phyloP scores from a whole-genome alignment of 2,113 vertebrate species.

The Hippopotamus amphibius region DNA sequence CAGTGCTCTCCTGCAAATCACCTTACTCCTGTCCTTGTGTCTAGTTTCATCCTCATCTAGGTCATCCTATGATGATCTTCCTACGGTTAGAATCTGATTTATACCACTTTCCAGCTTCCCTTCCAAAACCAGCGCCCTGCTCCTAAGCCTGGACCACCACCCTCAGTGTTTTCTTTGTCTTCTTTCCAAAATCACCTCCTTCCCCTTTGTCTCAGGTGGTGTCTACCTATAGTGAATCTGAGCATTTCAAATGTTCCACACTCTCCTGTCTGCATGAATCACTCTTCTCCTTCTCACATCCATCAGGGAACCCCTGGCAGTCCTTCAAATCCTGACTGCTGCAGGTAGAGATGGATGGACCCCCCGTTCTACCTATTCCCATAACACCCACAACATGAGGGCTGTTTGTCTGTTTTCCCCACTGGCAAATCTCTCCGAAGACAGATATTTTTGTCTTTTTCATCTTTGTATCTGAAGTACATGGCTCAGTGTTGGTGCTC shows the following conservation, averaged over 20 bases:
- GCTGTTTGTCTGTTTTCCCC: neutral
- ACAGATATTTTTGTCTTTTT: neutral
- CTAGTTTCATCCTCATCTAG: neutral
- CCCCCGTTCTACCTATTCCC: neutral
- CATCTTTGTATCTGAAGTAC: neutral
- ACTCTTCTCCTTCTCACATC: neutral
- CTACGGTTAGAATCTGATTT: neutral
- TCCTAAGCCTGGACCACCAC: neutral
- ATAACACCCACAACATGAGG: neutral
- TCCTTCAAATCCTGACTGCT: neutral
- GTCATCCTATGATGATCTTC: neutral
- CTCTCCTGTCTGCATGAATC: neutral
- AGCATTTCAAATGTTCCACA: too few relatives aligned
- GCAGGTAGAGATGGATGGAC: neutral
- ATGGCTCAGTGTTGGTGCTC: neutral
- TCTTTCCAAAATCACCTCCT: neutral
- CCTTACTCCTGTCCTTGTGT: neutral
- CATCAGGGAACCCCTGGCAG: neutral
- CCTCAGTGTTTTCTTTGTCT: neutral
- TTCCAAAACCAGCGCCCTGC: too few relatives aligned
- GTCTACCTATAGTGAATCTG: neutral
- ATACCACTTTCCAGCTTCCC: neutral
- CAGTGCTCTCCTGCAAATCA: neutral
- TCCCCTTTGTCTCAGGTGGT: neutral
- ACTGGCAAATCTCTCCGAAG: neutral